Conservation (phyloP, 2,113 vertebrate species). For the Pluvialis apricaria region DNA sequence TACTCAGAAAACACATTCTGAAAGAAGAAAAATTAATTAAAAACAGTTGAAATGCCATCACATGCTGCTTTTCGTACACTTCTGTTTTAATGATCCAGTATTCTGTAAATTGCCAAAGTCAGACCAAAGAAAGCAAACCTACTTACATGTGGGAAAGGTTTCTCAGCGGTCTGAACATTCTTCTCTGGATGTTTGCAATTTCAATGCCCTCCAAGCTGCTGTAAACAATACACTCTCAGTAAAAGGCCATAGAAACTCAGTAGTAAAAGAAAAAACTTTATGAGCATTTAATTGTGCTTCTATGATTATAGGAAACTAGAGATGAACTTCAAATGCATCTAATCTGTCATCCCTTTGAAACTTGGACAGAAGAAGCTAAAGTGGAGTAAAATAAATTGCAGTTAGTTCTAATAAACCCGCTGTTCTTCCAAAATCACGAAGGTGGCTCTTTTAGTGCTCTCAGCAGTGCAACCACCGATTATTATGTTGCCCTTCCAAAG, state of each 20-base stretch:
- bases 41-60: neutral
- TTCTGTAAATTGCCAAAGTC: neutral
- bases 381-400: neutral
- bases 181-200: constrained; percentile 89
- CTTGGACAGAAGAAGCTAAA: neutral
- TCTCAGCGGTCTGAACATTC: constrained; percentile 90
- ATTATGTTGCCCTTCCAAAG: neutral
- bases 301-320: neutral
- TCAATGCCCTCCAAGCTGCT: constrained; percentile 95
- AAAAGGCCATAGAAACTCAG: neutral
- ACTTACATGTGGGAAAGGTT: constrained; percentile 96
- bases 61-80: neutral
- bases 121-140: neutral
- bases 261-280: neutral
- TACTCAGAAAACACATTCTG: neutral
- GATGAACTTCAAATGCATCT: neutral
- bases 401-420: neutral
- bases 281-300: neutral
- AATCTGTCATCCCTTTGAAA: neutral
- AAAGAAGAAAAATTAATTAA: neutral
- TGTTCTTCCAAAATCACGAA: neutral
- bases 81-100: neutral
- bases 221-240: constrained; percentile 58
- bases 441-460: neutral
- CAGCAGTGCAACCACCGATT: neutral